These are phyloP conservation scores for Epinephelus coioides DNA, from an alignment of 2,797 vertebrate species.

Conservation along the genomic window DNA sequence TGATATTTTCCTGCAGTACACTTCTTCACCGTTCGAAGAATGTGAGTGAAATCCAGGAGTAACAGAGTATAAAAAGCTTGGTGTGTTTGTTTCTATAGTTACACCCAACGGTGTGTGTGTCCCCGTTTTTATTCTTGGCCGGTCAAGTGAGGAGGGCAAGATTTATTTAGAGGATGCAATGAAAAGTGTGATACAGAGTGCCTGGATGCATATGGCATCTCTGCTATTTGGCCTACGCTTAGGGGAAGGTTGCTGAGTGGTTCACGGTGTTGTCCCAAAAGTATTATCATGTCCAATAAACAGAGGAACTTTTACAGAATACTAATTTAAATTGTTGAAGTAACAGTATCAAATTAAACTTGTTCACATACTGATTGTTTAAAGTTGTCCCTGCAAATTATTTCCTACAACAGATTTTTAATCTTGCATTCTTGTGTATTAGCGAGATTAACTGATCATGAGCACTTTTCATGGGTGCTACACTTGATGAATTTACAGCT, in stretches of 20 bases:
- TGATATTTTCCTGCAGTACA: slow-evolving; percentile 33
- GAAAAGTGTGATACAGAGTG: slow-evolving; percentile 84
- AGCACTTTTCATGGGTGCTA: not conserved
- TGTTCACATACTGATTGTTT: slow-evolving; percentile 14
- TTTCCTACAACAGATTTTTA: slow-evolving; percentile 11
- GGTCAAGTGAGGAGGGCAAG: slow-evolving; percentile 74
- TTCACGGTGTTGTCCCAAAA: slow-evolving; percentile 68
- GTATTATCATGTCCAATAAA: slow-evolving; percentile 67
- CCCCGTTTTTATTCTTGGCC: slow-evolving; percentile 74
- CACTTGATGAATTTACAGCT: not conserved
- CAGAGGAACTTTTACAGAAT: slow-evolving; percentile 50
- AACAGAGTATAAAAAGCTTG: slow-evolving; percentile 74
- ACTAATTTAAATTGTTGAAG: slow-evolving; percentile 29
- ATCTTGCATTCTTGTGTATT: slow-evolving; percentile 5
- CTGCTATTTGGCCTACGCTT: slow-evolving; percentile 78
- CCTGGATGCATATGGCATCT: slow-evolving; percentile 80
- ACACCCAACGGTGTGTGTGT: slow-evolving; percentile 57
- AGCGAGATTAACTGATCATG: slow-evolving; percentile 5
- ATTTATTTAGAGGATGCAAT: slow-evolving; percentile 87
- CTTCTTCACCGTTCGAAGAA: slow-evolving; percentile 48
- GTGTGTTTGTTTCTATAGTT: slow-evolving; percentile 82
- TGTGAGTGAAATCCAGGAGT: slow-evolving; percentile 63
- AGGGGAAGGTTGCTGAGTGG: slow-evolving; percentile 72
- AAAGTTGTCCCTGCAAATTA: not conserved
- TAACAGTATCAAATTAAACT: slow-evolving; percentile 26